Conservation (phyloP, 2,888 invertebrate genomes). For the Watsonalla cultraria region DNA sequence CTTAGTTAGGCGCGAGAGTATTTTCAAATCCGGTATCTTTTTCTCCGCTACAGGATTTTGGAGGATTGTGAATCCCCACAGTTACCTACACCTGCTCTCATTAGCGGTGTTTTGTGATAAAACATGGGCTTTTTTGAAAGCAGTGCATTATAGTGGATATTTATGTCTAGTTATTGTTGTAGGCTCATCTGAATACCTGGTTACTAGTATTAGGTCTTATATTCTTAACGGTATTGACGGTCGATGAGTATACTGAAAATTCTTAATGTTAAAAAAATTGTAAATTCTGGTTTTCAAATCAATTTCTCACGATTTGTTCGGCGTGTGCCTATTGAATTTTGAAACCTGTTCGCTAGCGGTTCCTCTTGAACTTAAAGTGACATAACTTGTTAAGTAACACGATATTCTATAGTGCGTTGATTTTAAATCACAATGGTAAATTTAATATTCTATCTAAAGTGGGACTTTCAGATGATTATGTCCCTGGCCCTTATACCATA, state of each 20-base stretch:
- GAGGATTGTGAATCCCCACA: slow-evolving; percentile 89
- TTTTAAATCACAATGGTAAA: no score
- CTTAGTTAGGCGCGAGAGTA: slow-evolving; percentile 70
- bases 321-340: no score
- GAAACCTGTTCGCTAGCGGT: no score
- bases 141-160: slow-evolving; percentile 85
- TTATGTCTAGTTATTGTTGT: slow-evolving; percentile 82
- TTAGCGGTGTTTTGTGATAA: slow-evolving; percentile 90
- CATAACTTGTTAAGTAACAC: no score
- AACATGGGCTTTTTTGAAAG: slow-evolving; percentile 85
- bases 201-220: slow-evolving; percentile 43
- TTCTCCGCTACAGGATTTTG: slow-evolving; percentile 86
- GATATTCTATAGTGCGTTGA: no score
- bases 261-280: no score
- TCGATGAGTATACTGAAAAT: slow-evolving; percentile 22
- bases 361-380: no score
- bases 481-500: no score
- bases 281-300: no score
- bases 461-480: no score
- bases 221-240: slow-evolving; percentile 34
- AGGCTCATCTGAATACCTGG: slow-evolving; percentile 85
- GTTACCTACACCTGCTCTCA: slow-evolving; percentile 85
- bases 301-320: no score
- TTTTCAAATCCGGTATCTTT: slow-evolving; percentile 85
- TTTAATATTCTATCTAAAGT: no score